Conservation (phyloP, 1,140 invertebrate genomes). For the Eupeodes corollae region DNA sequence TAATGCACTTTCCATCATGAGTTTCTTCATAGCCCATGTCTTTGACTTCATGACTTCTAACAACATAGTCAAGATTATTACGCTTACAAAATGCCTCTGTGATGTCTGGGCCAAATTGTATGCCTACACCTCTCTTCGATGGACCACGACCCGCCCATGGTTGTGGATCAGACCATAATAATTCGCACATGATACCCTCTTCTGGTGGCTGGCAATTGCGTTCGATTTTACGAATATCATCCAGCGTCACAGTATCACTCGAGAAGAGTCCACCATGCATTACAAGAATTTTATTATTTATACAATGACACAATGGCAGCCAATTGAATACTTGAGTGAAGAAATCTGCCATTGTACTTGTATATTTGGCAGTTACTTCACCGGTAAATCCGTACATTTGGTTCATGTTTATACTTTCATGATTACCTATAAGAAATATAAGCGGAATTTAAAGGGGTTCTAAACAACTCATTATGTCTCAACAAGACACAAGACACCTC, state of each 20-base stretch:
- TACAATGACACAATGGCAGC: slow-evolving; percentile 90
- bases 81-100: slow-evolving; percentile 73
- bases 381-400: slow-evolving; percentile 99
- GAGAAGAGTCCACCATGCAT: slow-evolving; percentile 95
- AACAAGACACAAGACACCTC: too few species aligned
- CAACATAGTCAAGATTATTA: slow-evolving; percentile 87
- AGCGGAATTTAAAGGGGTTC: neutral
- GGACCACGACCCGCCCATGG: slow-evolving; percentile 70
- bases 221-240: slow-evolving; percentile 79
- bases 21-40: slow-evolving; percentile 88
- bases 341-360: slow-evolving; percentile 84
- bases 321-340: slow-evolving; percentile 99
- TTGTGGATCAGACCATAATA: slow-evolving; percentile 98
- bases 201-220: slow-evolving; percentile 95
- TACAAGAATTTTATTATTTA: slow-evolving; percentile 84
- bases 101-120: slow-evolving; percentile 97
- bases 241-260: slow-evolving; percentile 76
- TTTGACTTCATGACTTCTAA: slow-evolving; percentile 97
- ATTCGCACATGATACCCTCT: slow-evolving; percentile 92
- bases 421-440: slow-evolving; percentile 65
- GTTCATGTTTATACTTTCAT: slow-evolving; percentile 97
- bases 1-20: slow-evolving; percentile 90
- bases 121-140: slow-evolving; percentile 93
- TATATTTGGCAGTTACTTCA: slow-evolving; percentile 94
- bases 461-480: neutral